A percentile compares a stretch with the other conserved stretches of the same genome.
Evolutionary conservation across 2,113 vertebrate genomes (phyloP).

Genomic region (Falcunculus frontatus): DNA sequence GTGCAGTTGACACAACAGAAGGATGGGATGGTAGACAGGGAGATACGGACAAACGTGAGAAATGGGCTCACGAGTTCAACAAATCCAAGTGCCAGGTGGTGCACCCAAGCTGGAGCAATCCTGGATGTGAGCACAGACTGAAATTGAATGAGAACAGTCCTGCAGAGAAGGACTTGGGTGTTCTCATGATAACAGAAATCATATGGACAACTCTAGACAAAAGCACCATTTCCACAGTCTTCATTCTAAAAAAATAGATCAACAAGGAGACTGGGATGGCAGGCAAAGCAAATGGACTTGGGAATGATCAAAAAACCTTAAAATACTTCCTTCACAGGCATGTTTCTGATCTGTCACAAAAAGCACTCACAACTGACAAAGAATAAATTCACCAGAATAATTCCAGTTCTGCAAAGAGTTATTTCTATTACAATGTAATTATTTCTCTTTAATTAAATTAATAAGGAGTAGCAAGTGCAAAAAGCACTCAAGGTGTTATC

Average conservation of each 20-base stretch:
- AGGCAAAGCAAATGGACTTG: neutral
- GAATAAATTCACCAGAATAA: neutral
- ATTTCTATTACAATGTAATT: neutral
- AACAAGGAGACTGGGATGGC: neutral
- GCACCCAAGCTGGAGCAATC: neutral
- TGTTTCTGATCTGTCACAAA: neutral
- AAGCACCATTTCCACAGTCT: neutral
- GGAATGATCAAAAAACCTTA: neutral
- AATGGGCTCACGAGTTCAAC: neutral
- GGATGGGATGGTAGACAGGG: neutral
- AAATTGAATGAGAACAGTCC: neutral
- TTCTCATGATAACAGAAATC: neutral
- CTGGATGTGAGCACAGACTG: rapidly evolving
- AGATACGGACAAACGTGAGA: neutral
- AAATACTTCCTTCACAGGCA: neutral
- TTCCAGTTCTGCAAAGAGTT: neutral
- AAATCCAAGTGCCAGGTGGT: neutral
- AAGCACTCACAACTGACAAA: neutral
- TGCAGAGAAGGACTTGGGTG: neutral
- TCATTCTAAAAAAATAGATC: neutral
- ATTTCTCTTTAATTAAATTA: neutral
- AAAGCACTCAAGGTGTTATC: neutral
- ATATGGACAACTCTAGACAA: neutral
- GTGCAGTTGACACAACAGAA: neutral
- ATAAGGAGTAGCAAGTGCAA: neutral